Base-by-base conservation (phyloP, 2,797 vertebrate species). In the Taenioides sp. region DNA sequence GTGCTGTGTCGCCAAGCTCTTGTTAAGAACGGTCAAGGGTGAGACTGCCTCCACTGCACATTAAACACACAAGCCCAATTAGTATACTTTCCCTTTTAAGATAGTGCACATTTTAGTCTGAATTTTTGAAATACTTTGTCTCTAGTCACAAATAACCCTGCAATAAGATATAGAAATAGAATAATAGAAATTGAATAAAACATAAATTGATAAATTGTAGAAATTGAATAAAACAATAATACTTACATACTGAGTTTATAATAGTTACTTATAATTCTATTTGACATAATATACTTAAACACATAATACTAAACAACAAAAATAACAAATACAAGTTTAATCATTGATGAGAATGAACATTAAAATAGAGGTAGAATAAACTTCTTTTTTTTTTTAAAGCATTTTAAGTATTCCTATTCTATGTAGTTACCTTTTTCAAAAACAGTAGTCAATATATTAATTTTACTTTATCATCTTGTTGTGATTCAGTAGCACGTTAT, bases 21-120 rank as follows among this genome's bases (percentile, higher is more conserved):
- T 94, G 92, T 92, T 91, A 81, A 88, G 88, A 85, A 92, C 94
- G 94, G 94, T 96, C 95, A 96, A 97, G 96, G 95, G 92, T 93
- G 93, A 92, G 89, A 88, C 73, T 70, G 60, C 69, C 78, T 84
- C 58, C 49, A 62, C 57, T 17, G 61, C 43, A 72, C 20, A 74
- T 11, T 69, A 66, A 66, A 73, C 34, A 74, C 67, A 59, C 23
- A 40, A 67, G 20, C 59, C 25, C 59, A 65, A 71, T 65, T 59
- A 67, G 17, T 40, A 10, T n/a, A 5, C 65, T 61, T 57, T 7
- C 34, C 67, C 60, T 40, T 63, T 18, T 16, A 4, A 0, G 0
- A 69, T 60, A 65, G 9, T 58, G 5, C 0, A 12, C 14, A 60
- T 77, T 73, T 47, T 59, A 43, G 40, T 43, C 23, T 17, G 4